Evolutionary conservation across 2,113 vertebrate genomes (phyloP).

Genomic region (Orcinus orca): DNA sequence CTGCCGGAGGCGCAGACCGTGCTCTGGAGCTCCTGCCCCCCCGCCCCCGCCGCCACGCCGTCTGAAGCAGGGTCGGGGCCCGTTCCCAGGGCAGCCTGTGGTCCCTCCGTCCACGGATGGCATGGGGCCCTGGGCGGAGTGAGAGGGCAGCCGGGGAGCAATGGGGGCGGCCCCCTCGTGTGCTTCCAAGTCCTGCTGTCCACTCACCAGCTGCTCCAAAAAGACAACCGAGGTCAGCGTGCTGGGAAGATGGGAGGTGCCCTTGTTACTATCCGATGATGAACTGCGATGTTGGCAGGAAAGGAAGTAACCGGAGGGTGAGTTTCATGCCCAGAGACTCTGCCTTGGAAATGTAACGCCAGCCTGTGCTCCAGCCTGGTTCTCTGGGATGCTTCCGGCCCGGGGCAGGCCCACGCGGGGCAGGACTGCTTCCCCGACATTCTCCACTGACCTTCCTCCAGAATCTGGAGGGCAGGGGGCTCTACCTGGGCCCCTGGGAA

Average conservation of each 20-base stretch:
- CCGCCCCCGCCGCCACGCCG: accelerated
- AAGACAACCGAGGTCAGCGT: background rate
- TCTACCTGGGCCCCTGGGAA: background rate
- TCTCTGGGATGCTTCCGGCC: background rate
- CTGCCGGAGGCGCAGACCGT: accelerated
- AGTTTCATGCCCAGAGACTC: background rate
- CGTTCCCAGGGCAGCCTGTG: accelerated
- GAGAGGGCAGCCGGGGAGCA: background rate
- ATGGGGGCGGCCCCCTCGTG: accelerated
- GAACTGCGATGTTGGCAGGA: no score
- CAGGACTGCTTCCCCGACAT: accelerated
- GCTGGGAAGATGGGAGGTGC: background rate
- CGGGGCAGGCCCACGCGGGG: accelerated
- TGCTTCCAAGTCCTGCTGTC: background rate
- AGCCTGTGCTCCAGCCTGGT: accelerated
- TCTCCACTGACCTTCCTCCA: background rate
- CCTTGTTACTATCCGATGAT: accelerated
- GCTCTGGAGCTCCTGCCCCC: background rate
- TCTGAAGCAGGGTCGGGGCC: background rate
- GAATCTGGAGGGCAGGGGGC: no score
- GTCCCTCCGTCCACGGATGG: accelerated
- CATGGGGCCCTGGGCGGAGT: accelerated
- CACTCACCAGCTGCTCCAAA: background rate
- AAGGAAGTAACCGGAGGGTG: background rate
- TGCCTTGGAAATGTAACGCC: background rate